Evolutionary conservation across 2,113 vertebrate species (phyloP), one percentile per base, ranked within the genome.

Genomic region (Acinonyx jubatus): DNA sequence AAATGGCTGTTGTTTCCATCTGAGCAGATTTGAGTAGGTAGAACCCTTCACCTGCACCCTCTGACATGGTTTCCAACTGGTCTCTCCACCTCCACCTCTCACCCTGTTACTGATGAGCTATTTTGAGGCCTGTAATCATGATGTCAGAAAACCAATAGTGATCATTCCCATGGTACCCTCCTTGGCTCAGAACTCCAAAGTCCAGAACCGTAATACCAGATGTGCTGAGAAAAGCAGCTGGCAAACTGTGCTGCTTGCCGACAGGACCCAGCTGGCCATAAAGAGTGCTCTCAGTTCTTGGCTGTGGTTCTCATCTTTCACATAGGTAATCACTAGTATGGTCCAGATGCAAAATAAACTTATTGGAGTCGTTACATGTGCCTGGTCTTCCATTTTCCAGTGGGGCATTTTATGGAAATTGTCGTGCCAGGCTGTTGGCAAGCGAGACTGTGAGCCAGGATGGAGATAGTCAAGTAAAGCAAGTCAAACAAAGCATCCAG

Each of bases 101-200:
- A 85, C 45, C 57, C 23, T 19, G 45, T 65, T 87, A 52, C 55
- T 85, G 68, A 38, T 8, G 18, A 92, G 82, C 96, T 96, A 94
- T 95, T 97, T 84, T 81, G 83, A 96, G 80, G 31, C 61, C 95
- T 92, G 16, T 95, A 88, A 97, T 98, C 83, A 66, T 23, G 41
- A 91, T 71, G 92, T 97, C 76, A 95, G 81, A 36, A 66, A 61
- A 74, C 61, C 90, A 65, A 8, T 84, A 55, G 80, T 10, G 31
- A 4, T 71, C 55, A 55, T 74, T 78, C 69, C 19, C 45, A 52
- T 65, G n/a, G 29, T 73, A 4, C 69, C 52, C 3, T 81, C 31
- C 21, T n/a, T 66, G 50, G 41, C 92, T 87, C 83, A 7, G 74
- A 71, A 76, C 27, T 8, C 85, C 5, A 0, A 96, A 66, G 90